Evolutionary conservation across 2,797 vertebrate genomes (phyloP), one percentile per base, ranked within the genome.

Genomic region (Eurystomus glaucurus): DNA sequence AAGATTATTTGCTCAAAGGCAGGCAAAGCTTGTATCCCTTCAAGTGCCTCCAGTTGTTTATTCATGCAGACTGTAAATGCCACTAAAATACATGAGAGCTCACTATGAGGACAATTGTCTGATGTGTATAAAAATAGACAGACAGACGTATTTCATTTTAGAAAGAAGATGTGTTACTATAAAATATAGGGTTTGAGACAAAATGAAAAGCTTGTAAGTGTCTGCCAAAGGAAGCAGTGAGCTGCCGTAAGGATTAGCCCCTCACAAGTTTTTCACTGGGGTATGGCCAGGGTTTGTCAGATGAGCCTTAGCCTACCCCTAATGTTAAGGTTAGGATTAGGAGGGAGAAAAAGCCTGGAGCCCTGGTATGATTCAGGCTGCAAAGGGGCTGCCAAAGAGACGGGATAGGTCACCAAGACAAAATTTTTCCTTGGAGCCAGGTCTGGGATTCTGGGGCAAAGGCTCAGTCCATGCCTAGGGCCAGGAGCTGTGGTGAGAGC

Each of bases 41-140:
- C 68, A 55, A 92, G 60, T 64, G 70, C 88, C 83, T 93, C 77
- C 68, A 86, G 92, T 43, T 84, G 88, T 88, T 97, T 87, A 89
- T 87, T 93, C 80, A 68, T 80, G 83, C 80, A 95, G 85, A 72
- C 39, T 85, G 76, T 90, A 93, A 92, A 92, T 81, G 43, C 43
- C 79, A 88, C 74, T 85, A 77, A 95, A 96, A 92, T 74, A 82
- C 54, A 55, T 15, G 46, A 88, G 76, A 43, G 23, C 52, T 88
- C 1, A 0, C 75, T 33, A 18, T 39, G 70, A 92, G 80, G 66
- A 90, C 75, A 91, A 89, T 61, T 35, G 66, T 64, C 74, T 62
- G 74, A 79, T 74, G 51, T 3, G 1, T 58, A 72, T 43, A 69
- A 81, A 95, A 92, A 81, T 48, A 77, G 86, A 89, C 68, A 86